A percentile compares a stretch with the other conserved stretches of the same genome.
These are phyloP conservation scores for Morbakka virulenta DNA, from an alignment of 30 jellyfish, hydroid and myxozoan species.

Conservation along the genomic window DNA sequence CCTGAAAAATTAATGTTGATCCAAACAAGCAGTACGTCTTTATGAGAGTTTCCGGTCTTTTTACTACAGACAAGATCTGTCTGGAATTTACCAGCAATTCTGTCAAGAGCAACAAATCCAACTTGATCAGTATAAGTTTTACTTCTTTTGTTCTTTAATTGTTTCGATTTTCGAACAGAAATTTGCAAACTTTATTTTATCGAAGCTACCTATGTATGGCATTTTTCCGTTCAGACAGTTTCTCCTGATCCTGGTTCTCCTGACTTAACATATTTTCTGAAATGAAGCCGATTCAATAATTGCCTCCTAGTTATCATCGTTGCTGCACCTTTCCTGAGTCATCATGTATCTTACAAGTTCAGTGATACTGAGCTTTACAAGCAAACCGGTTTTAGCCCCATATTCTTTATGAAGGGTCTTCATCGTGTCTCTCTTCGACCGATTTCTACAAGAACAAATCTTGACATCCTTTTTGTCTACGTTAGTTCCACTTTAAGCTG, in stretches of 20 bases:
- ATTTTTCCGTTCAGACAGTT: neutral
- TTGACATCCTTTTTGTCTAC: slow-evolving; percentile 29
- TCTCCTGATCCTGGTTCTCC: neutral
- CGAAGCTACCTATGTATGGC: neutral
- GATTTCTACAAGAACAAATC: slow-evolving; percentile 5
- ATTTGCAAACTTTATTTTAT: slow-evolving; percentile 9
- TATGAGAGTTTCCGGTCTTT: no score
- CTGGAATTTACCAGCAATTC: slow-evolving; percentile 3
- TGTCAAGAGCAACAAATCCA: slow-evolving; percentile 12
- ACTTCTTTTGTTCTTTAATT: slow-evolving; percentile 3
- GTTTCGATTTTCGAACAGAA: neutral
- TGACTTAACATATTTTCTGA: slow-evolving; percentile 15
- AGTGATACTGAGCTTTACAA: slow-evolving; percentile 5
- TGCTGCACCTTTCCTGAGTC: slow-evolving; percentile 5
- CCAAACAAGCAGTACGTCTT: no score
- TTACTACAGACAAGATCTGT: slow-evolving; percentile 3
- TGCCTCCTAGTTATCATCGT: slow-evolving; percentile 14
- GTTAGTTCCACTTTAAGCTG: slow-evolving; percentile 3
- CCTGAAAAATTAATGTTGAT: no score
- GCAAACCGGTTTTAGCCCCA: no score
- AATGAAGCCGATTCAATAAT: slow-evolving; percentile 9
- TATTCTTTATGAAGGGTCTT: no score
- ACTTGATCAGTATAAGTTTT: slow-evolving; percentile 8
- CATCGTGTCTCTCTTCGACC: slow-evolving; percentile 7
- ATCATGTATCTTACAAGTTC: no score